Evolutionary conservation across 1,140 invertebrate genomes (phyloP).

Genomic region (Melitaea cinxia): DNA sequence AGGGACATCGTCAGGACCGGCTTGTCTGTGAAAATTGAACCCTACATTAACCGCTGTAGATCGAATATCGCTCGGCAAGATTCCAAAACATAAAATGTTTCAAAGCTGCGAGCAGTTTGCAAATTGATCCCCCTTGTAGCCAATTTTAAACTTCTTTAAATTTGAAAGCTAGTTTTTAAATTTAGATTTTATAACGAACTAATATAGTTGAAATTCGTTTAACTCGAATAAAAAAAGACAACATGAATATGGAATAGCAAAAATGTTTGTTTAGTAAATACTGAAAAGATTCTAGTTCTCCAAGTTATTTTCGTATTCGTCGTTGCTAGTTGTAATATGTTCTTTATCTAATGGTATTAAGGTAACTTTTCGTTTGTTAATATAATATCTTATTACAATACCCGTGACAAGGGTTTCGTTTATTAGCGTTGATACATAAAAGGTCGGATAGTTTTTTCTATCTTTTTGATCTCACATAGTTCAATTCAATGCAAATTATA

Average conservation of each 20-base stretch:
- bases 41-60: not conserved
- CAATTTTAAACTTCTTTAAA: slow-evolving; percentile 22
- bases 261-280: slow-evolving; percentile 13
- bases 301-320: not conserved
- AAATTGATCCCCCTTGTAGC: slow-evolving; percentile 19
- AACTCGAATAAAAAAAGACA: not conserved
- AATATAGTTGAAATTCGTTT: slow-evolving; percentile 1
- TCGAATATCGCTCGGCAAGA: not conserved
- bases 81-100: not conserved
- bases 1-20: slow-evolving; percentile 91
- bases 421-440: slow-evolving; percentile 16
- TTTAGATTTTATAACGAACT: not conserved
- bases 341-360: not conserved
- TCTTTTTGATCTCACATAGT: slow-evolving; percentile 21
- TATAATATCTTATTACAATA: not conserved
- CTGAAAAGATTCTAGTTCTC: not conserved
- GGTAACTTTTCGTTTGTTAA: not conserved
- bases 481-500: slow-evolving; percentile 14
- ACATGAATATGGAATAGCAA: slow-evolving; percentile 4
- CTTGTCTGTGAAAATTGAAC: slow-evolving; percentile 84
- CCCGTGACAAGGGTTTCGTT: slow-evolving; percentile 23
- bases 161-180: slow-evolving; percentile 4
- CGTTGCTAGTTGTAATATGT: not conserved
- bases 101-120: slow-evolving; percentile 3
- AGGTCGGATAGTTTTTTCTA: not conserved